Evolutionary conservation across 2,113 vertebrate genomes (phyloP).

Genomic region (Sigmodon hispidus): DNA sequence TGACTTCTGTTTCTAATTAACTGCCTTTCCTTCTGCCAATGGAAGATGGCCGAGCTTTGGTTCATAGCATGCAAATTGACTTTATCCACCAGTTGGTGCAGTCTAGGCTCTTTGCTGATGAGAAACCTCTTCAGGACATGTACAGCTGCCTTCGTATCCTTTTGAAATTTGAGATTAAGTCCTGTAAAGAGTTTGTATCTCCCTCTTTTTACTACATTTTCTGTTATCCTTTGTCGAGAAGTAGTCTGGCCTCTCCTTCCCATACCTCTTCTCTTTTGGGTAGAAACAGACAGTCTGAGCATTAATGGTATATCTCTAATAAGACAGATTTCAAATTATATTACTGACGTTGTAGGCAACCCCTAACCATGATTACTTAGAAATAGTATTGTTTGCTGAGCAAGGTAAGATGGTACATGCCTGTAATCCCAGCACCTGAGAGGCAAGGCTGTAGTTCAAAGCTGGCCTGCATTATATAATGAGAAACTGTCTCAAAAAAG

Average conservation of each 20-base stretch:
- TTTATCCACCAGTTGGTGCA: conserved; percentile 99
- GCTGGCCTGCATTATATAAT: background rate
- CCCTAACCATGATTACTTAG: conserved; percentile 30
- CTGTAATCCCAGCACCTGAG: background rate
- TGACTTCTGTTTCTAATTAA: conserved; percentile 65
- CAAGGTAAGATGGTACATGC: background rate
- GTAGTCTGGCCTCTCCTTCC: background rate
- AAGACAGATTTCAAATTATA: conserved; percentile 46
- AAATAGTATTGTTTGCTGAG: conserved; percentile 4
- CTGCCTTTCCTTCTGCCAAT: conserved; percentile 52
- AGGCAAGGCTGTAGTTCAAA: background rate
- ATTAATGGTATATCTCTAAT: background rate
- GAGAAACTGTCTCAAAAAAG: background rate
- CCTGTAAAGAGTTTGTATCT: conserved; percentile 53
- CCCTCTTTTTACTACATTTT: background rate
- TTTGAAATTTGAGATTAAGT: conserved; percentile 66
- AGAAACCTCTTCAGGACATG: conserved; percentile 99
- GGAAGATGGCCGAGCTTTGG: conserved; percentile 95
- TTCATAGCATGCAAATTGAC: conserved; percentile 98
- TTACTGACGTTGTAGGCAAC: conserved; percentile 10
- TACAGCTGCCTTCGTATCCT: conserved; percentile 99
- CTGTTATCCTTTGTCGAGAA: background rate
- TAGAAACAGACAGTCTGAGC: conserved; percentile 27
- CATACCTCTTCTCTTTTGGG: background rate
- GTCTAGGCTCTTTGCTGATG: conserved; percentile 97